Evolutionary conservation across 2,113 vertebrate genomes (phyloP), one percentile per base, ranked within the genome.

Genomic region (Nipponia nippon): DNA sequence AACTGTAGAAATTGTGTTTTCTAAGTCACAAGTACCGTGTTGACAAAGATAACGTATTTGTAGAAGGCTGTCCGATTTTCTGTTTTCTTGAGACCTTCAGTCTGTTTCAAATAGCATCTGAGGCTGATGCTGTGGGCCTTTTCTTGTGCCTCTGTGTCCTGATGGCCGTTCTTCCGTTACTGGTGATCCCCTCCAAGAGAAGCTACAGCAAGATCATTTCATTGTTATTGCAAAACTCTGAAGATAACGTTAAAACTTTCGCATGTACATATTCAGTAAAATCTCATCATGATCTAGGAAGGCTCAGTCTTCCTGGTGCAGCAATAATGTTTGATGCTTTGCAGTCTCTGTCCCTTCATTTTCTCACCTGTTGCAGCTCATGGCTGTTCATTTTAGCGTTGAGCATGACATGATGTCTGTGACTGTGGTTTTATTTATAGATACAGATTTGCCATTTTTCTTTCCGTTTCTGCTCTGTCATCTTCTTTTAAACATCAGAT

Each of bases 311-410:
- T 61, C 30, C 29, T 42, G 25, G 16, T 38, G 9, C 6, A 18
- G 10, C 11, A 44, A 3, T 26, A 3, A 44, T 2, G 5, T 62
- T 38, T 14, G 36, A 29, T 46, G 62, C 52, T 86, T 76, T 62
- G 77, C 29, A 44, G 46, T 70, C 53, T 71, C 82, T 72, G 19
- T 53, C 36, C 46, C n/a, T 92, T 50, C 29, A 14, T 77, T 86
- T 92, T 58, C 63, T 90, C 59, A 55, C 38, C 79, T 78, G 47
- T 34, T 89, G 5, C 36, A 22, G 56, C 40, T 77, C 22, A 25
- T 18, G 0, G 1, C 36, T 1, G 0, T 21, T 90, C 19, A 5
- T 65, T 90, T 80, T 20, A 16, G 36, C 44, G 56, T 26, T 62
- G 71, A 73, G 49, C 18, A 12, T 27, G 46, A 58, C 19, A 11